Evolutionary conservation across 2,888 invertebrate species (phyloP).

Genomic region (Argyra leucocephala): DNA sequence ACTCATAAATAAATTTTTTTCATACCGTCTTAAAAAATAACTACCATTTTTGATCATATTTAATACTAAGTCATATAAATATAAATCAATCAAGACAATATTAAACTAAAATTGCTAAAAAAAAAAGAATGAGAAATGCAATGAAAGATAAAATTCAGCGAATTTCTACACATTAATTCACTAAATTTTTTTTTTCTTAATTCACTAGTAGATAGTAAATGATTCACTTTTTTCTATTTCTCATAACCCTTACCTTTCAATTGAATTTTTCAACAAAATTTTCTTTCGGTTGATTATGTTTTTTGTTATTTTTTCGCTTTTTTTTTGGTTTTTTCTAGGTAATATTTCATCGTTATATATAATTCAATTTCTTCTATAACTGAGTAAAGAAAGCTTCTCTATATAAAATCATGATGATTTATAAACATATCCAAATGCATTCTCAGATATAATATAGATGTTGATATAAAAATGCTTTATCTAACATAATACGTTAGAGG

Average conservation of each 20-base stretch:
- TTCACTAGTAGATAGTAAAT: too few species aligned
- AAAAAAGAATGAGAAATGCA: background rate
- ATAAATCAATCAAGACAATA: background rate
- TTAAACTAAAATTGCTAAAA: too few species aligned
- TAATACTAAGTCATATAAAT: slow-evolving; percentile 3
- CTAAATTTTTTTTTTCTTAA: background rate
- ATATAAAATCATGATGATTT: too few species aligned
- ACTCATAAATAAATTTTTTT: background rate
- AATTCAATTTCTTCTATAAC: background rate
- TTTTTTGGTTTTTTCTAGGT: background rate
- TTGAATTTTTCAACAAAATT: background rate
- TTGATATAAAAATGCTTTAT: too few species aligned
- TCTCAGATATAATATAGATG: too few species aligned
- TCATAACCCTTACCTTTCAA: background rate
- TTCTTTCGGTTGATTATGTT: background rate
- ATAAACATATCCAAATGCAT: too few species aligned
- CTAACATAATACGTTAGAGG: too few species aligned
- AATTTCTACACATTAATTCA: background rate
- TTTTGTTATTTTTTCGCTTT: background rate
- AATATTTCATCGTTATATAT: background rate
- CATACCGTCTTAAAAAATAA: too few species aligned
- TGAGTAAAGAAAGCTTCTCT: background rate
- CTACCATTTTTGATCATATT: background rate
- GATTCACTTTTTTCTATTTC: too few species aligned
- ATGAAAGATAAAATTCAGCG: slow-evolving; percentile 1